Base-by-base conservation (phyloP, 2,113 vertebrate genomes). In the Myodes glareolus region DNA sequence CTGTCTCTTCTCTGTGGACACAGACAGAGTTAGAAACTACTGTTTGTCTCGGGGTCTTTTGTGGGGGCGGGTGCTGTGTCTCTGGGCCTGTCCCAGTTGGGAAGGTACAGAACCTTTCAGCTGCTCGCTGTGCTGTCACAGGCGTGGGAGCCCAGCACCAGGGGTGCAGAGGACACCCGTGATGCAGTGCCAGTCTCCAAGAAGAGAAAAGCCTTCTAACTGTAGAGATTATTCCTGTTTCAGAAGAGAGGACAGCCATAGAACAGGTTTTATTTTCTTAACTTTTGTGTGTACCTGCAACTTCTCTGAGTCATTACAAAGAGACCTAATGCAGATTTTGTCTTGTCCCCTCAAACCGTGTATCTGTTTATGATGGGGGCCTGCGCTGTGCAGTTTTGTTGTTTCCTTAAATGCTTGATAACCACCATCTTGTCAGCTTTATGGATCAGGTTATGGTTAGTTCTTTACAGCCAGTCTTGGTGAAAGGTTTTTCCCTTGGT, bases 211-310 rank as follows among this genome's bases (percentile, higher is more conserved):
- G 17, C 76, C 27, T 89, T 87, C n/a, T 88, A 76, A 88, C 8
- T 91, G 1, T 90, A 77, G 39, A 92, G 85, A 76, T 63, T 31
- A 21, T 92, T 93, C 16, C 19, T 86, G 88, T 78, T 88, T 90
- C 39, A 42, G 7, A 33, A 85, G 36, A 5, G 73, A 45, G 87
- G 72, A 76, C 36, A 78, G 16, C 70, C 72, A 97, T 61, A 45
- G 90, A 86, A 23, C 50, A 33, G 21, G 65, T 86, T 96, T 96
- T 92, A 42, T 82, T 94, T 93, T 90, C n/a, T 88, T 94, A 84
- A 75, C 12, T 16, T 70, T 81, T 97, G 76, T 36, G n/a, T 27
- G 9, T 91, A 76, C 36, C 17, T 84, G 33, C 25, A 88, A 47
- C 25, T 92, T 96, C 76, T 87, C 21, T 77, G 80, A 91, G n/a